phyloP scores from a whole-genome alignment of 2,113 vertebrate species.

The Boulengeromyrus knoepffleri region DNA sequence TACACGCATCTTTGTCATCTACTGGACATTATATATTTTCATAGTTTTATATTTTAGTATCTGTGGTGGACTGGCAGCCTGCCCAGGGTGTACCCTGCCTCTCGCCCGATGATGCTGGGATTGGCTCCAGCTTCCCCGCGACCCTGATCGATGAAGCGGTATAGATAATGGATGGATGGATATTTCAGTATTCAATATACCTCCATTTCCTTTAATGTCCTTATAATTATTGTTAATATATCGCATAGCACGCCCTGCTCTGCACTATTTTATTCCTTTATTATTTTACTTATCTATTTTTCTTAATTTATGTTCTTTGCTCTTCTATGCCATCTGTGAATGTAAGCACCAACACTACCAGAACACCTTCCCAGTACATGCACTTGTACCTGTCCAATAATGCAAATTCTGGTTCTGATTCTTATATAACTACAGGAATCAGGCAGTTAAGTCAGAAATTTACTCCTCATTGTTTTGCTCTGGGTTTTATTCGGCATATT shows the following conservation, averaged over 20 bases:
- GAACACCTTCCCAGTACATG: not conserved
- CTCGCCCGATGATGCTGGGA: too few relatives aligned
- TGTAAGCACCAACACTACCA: not conserved
- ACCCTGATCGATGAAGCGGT: too few relatives aligned
- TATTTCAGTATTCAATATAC: not conserved
- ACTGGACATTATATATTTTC: not conserved
- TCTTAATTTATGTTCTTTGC: not conserved
- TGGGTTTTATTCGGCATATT: not conserved
- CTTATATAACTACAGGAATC: not conserved
- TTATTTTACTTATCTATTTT: not conserved
- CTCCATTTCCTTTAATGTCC: not conserved
- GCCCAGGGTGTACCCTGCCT: too few relatives aligned
- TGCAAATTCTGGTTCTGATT: not conserved
- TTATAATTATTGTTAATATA: not conserved
- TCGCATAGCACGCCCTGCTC: not conserved
- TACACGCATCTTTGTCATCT: not conserved
- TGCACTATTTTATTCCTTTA: not conserved
- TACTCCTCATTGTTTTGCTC: not conserved
- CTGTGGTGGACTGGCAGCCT: too few relatives aligned
- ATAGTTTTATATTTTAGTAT: not conserved
- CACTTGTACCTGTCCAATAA: not conserved
- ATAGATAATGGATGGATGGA: not conserved
- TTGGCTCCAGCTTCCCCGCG: too few relatives aligned
- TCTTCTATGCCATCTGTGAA: not conserved
- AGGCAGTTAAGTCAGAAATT: not conserved